Conservation (phyloP, 2,797 vertebrate species). For the Glyptemys insculpta region DNA sequence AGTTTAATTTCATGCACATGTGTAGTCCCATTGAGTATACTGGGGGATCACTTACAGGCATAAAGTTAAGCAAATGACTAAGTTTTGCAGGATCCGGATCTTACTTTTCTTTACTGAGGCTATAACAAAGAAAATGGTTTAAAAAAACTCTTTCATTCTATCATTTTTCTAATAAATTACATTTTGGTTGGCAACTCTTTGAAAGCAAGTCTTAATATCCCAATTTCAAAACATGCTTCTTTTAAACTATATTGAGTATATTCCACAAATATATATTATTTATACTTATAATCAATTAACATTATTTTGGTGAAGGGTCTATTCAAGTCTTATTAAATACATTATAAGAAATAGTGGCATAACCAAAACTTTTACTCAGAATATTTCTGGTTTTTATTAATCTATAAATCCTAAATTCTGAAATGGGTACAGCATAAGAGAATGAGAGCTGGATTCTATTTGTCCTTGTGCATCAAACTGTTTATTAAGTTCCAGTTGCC, state of each 20-base stretch:
- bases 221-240: background rate
- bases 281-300: background rate
- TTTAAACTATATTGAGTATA: rapidly evolving
- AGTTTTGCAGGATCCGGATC: background rate
- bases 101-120: background rate
- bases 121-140: background rate
- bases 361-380: background rate
- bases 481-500: background rate
- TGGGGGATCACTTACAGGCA: background rate
- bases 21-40: background rate
- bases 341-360: rapidly evolving
- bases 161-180: rapidly evolving
- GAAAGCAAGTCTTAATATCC: background rate
- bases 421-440: rapidly evolving
- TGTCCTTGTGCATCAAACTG: rapidly evolving
- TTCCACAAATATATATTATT: background rate
- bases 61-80: background rate
- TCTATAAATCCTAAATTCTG: rapidly evolving
- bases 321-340: background rate
- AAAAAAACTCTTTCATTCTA: background rate
- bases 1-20: rapidly evolving
- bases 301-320: background rate
- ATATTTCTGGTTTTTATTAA: background rate
- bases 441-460: background rate
- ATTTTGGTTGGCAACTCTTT: background rate